A percentile compares a stretch with the other conserved stretches of the same genome.
Evolutionary conservation across 2,888 invertebrate species (phyloP).

Genomic region (Macrosoma leucophasiata): DNA sequence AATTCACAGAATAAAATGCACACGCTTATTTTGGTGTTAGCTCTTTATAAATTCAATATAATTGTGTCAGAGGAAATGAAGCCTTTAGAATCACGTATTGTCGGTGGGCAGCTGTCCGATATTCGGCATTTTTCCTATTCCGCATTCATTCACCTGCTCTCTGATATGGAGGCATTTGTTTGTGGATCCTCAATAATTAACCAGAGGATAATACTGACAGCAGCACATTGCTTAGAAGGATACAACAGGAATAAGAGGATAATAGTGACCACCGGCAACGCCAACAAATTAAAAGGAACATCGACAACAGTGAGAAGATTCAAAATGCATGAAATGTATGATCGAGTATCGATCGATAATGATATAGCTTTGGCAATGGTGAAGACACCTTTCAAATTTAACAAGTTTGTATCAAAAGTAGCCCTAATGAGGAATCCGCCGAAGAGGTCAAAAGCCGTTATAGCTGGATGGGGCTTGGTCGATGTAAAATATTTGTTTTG

Average conservation of each 20-base stretch:
- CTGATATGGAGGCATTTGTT: slow-evolving; percentile 5
- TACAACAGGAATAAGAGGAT: slow-evolving; percentile 10
- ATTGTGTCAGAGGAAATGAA: neutral
- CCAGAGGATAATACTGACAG: slow-evolving; percentile 32
- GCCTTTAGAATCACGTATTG: slow-evolving; percentile 23
- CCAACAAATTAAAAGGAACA: slow-evolving; percentile 17
- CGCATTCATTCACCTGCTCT: slow-evolving; percentile 23
- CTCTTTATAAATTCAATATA: too few species aligned
- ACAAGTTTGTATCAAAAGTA: slow-evolving; percentile 19
- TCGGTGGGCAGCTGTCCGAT: slow-evolving; percentile 20
- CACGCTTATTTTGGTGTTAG: too few species aligned
- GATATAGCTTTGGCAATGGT: slow-evolving; percentile 27
- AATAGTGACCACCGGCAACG: slow-evolving; percentile 24
- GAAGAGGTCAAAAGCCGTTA: slow-evolving; percentile 10
- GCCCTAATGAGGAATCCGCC: slow-evolving; percentile 24
- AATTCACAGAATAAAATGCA: too few species aligned
- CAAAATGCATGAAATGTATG: slow-evolving; percentile 19
- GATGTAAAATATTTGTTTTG: slow-evolving; percentile 26
- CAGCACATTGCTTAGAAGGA: slow-evolving; percentile 34
- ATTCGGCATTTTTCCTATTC: slow-evolving; percentile 32
- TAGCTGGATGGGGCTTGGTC: slow-evolving; percentile 32
- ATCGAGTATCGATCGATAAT: slow-evolving; percentile 5
- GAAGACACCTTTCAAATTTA: slow-evolving; percentile 13
- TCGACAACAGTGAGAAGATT: slow-evolving; percentile 1
- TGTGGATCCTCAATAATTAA: slow-evolving; percentile 38